These are phyloP conservation scores for Graptemys geographica DNA, from an alignment of 2,797 vertebrate species.

Conservation along the genomic window DNA sequence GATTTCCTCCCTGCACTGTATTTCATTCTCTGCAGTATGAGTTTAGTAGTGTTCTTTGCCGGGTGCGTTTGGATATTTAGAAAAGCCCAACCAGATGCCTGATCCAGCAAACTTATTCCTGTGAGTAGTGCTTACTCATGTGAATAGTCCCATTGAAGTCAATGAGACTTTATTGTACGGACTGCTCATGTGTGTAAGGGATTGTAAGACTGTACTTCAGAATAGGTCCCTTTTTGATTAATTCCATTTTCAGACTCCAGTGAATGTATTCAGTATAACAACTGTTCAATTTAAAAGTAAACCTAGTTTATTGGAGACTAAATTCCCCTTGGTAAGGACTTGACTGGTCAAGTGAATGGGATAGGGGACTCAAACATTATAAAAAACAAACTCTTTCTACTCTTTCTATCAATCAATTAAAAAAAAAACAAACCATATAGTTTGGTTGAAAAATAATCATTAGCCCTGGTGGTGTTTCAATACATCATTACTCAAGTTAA, in stretches of 20 bases:
- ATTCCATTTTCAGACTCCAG: not conserved
- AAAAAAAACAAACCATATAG: not conserved
- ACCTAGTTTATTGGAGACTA: conserved; percentile 27
- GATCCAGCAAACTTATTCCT: not conserved
- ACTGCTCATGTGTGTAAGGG: not conserved
- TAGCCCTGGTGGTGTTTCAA: not conserved
- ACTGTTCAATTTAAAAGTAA: conserved; percentile 13
- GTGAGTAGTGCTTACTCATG: not conserved
- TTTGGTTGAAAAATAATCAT: not conserved
- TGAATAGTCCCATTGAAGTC: not conserved
- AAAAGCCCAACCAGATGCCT: not conserved
- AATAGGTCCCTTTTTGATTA: conserved; percentile 43
- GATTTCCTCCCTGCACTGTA: not conserved
- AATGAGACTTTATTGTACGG: not conserved
- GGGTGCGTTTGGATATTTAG: not conserved
- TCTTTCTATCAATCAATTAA: not conserved
- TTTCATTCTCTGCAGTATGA: not conserved
- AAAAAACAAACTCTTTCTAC: not conserved
- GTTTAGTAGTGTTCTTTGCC: not conserved
- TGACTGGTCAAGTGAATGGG: fast-evolving
- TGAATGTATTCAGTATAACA: conserved; percentile 29
- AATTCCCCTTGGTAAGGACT: conserved; percentile 11
- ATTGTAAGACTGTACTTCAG: not conserved
- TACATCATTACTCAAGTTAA: not conserved
- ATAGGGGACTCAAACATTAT: not conserved